Percentiles rank a stretch among this genome's conserved stretches.
phyloP scores from a whole-genome alignment of 1,140 invertebrate genomes.

The Diprion similis region DNA sequence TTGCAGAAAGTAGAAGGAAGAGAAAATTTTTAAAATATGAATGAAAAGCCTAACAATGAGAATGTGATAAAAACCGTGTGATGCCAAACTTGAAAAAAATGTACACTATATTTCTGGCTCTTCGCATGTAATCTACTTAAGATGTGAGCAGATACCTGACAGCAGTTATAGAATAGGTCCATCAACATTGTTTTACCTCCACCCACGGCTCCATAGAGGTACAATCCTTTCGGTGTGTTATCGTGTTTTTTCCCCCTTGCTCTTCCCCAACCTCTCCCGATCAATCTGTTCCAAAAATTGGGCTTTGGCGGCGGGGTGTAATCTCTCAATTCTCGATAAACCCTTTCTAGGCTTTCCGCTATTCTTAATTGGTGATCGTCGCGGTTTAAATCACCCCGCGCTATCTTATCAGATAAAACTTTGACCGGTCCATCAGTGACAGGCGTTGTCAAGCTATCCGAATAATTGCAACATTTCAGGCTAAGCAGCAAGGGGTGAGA shows the following conservation, averaged over 20 bases:
- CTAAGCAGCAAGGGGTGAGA: background rate
- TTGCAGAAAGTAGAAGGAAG: no score
- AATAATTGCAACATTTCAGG: background rate
- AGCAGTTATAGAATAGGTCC: conserved; percentile 94
- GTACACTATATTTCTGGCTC: conserved; percentile 18
- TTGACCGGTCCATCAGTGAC: conserved; percentile 57
- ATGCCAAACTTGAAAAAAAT: no score
- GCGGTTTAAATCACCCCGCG: conserved; percentile 65
- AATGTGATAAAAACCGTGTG: no score
- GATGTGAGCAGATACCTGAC: conserved; percentile 61
- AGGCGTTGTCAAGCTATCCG: background rate
- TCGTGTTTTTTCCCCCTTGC: conserved; percentile 49
- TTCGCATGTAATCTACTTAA: conserved; percentile 34
- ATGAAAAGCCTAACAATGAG: no score
- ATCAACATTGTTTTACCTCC: conserved; percentile 99
- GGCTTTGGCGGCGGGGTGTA: conserved; percentile 66
- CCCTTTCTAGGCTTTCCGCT: conserved; percentile 70
- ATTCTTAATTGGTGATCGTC: conserved; percentile 79
- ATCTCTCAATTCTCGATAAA: conserved; percentile 70
- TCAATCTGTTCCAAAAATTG: conserved; percentile 56
- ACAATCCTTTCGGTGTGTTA: conserved; percentile 76
- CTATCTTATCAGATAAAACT: conserved; percentile 67
- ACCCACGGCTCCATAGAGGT: conserved; percentile 87
- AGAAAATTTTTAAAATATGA: no score
- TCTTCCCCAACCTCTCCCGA: conserved; percentile 38